Evolutionary conservation across 2,797 vertebrate species (phyloP).

Genomic region (Clarias fuscus): DNA sequence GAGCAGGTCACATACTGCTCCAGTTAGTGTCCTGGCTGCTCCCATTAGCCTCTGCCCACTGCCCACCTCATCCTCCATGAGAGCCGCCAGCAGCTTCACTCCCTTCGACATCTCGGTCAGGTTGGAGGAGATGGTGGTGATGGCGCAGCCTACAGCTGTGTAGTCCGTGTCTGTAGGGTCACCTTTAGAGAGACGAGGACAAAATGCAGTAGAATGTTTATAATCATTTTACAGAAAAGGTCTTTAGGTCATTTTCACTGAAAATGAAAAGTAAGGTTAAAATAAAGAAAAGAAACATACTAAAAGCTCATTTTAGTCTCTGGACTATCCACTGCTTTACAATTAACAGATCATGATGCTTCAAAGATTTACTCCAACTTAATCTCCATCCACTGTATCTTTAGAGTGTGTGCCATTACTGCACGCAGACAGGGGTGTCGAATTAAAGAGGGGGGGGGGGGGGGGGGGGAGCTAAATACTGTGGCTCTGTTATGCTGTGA

Average conservation of each 20-base stretch:
- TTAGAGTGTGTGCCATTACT: not conserved
- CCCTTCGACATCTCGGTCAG: constrained; percentile 99
- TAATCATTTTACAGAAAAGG: not conserved
- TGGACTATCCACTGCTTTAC: not conserved
- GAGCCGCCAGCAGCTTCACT: constrained; percentile 91
- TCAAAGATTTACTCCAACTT: not conserved
- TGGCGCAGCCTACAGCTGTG: constrained; percentile 96
- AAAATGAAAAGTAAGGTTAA: not conserved
- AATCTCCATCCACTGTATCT: not conserved
- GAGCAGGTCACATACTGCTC: constrained; percentile 93
- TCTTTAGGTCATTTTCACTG: not conserved
- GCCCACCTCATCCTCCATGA: constrained; percentile 96
- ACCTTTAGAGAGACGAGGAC: constrained; percentile 69
- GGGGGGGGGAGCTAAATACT: too few species aligned
- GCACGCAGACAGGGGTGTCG: not conserved
- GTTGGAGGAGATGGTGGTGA: constrained; percentile 98
- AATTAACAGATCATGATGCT: not conserved
- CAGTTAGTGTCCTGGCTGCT: constrained; percentile 89
- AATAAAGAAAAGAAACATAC: not conserved
- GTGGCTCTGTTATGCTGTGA: not conserved
- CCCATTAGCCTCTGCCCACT: constrained; percentile 94
- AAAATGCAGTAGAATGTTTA: not conserved
- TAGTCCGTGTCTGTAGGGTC: constrained; percentile 97
- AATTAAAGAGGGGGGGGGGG: not conserved
- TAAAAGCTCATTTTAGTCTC: not conserved